Base-by-base conservation (phyloP, 1,140 invertebrate genomes). In the Varroa destructor region DNA sequence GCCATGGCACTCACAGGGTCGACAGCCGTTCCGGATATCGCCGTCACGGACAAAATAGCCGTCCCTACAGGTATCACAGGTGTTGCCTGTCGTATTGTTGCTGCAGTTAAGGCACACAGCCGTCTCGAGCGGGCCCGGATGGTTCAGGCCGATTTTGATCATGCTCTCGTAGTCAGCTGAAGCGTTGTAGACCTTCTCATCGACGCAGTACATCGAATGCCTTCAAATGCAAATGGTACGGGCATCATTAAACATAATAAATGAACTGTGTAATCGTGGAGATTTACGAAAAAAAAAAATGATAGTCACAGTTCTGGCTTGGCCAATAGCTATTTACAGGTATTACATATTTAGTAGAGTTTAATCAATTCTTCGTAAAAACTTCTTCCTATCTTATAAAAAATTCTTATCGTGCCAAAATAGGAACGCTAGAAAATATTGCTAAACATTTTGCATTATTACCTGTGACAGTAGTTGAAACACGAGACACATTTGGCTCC, bases 1-100 rank as follows among this genome's bases (percentile, higher is more conserved):
- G 0, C 92, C 91, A 78, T 97, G 89, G 79, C 94, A 97, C 78
- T 94, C 87, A 77, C 91, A 93, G 81, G 86, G 85, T 70, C 86
- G 82, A 78, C 92, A 95, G 1, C 86, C 80, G 73, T 87, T 85
- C 54, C 85, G 80, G 58, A 86, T 84, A 74, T 91, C 88, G 1
- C 86, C 84, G 70, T 88, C 88, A 75, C 92, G 83, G 14, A 67
- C 61, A 77, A 97, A 96, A 79, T 87, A 89, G 1, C 93, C 92
- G 1, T 82, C 80, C 56, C 90, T 84, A 77, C 93, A 97, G 71
- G 86, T 84, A 51, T 92, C 88, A 79, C 93, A 97, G 61, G 85
- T 85, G 61, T 86, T 84, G 0, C 91, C 92, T 72, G 84, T 86
- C 1, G 93, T 96, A 74, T 88, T 86, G 78, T 94, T 90, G 1